phyloP scores from a whole-genome alignment of 2,888 invertebrate genomes.

The Timema podura region DNA sequence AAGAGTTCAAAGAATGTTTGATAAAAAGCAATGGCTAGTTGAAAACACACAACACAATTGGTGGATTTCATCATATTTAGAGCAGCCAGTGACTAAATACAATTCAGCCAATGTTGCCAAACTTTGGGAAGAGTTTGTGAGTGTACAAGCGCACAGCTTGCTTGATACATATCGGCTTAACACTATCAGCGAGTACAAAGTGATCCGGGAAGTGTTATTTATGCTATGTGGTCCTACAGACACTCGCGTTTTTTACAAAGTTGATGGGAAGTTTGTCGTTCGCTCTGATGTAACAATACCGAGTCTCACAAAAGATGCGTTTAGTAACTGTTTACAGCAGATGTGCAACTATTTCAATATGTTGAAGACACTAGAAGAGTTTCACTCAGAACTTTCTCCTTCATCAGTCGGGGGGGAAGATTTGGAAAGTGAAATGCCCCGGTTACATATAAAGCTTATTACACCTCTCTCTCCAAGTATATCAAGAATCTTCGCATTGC shows the following conservation, averaged over 20 bases:
- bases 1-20: too few species aligned
- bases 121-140: background rate
- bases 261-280: background rate
- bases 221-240: background rate
- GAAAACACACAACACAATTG: slow-evolving; percentile 3
- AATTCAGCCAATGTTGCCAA: background rate
- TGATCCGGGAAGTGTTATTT: background rate
- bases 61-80: background rate
- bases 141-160: background rate
- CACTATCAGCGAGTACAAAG: slow-evolving; percentile 11
- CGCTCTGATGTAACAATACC: slow-evolving; percentile 2
- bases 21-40: background rate
- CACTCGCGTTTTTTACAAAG: background rate
- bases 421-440: background rate
- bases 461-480: background rate
- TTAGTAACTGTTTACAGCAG: background rate
- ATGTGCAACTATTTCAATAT: background rate
- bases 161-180: background rate
- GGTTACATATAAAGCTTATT: background rate
- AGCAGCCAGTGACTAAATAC: background rate
- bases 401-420: background rate
- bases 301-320: slow-evolving; percentile 4
- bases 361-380: background rate
- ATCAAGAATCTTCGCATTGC: background rate
- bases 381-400: background rate